phyloP scores from a whole-genome alignment of 2,113 vertebrate species.

The Engystomops pustulosus region DNA sequence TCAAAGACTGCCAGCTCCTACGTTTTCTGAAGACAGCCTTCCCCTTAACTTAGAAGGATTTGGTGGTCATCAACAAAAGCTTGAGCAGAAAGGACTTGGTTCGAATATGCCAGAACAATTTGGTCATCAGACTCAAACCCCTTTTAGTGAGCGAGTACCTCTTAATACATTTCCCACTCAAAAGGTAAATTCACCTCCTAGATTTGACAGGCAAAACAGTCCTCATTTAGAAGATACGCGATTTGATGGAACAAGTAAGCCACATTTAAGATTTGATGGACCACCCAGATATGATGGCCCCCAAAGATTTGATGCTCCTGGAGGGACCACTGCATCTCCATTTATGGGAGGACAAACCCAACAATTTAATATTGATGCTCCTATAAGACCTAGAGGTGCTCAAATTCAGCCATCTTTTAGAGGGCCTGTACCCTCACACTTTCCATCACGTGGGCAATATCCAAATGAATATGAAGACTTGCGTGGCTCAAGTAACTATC shows the following conservation, averaged over 20 bases:
- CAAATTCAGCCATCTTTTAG: slow-evolving; percentile 78
- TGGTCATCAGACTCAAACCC: slow-evolving; percentile 75
- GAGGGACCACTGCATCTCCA: background rate
- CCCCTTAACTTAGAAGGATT: slow-evolving; percentile 77
- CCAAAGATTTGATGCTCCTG: slow-evolving; percentile 11
- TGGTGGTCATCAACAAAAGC: slow-evolving; percentile 77
- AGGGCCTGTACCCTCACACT: slow-evolving; percentile 71
- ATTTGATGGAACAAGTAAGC: slow-evolving; percentile 77
- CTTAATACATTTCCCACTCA: slow-evolving; percentile 78
- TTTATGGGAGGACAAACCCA: slow-evolving; percentile 59
- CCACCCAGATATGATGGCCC: background rate
- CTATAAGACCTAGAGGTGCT: slow-evolving; percentile 72
- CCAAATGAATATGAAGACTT: slow-evolving; percentile 71
- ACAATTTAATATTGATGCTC: slow-evolving; percentile 73
- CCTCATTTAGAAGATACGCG: slow-evolving; percentile 74
- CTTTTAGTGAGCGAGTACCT: slow-evolving; percentile 79
- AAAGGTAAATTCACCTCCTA: slow-evolving; percentile 79
- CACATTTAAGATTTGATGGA: slow-evolving; percentile 74
- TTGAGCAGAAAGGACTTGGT: slow-evolving; percentile 78
- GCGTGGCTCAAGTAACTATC: slow-evolving; percentile 72
- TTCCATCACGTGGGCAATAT: slow-evolving; percentile 78
- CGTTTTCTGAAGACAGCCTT: slow-evolving; percentile 70
- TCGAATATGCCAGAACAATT: slow-evolving; percentile 84
- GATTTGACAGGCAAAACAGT: slow-evolving; percentile 77
- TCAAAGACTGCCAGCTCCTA: slow-evolving; percentile 71